phyloP scores from a whole-genome alignment of 2,797 vertebrate genomes.

The Sciurus carolinensis region DNA sequence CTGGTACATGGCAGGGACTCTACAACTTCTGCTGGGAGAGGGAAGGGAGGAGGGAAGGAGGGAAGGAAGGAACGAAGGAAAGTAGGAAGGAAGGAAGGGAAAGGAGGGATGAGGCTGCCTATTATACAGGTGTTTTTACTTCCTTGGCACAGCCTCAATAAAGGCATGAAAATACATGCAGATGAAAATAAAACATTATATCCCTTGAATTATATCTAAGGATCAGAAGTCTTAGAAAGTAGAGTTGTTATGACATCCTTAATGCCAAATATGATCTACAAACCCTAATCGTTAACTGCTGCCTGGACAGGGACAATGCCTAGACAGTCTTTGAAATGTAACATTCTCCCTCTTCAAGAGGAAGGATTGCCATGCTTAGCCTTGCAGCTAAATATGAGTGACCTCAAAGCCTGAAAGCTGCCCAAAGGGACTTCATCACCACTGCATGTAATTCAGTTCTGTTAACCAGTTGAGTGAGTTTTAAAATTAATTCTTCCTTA shows the following conservation, averaged over 20 bases:
- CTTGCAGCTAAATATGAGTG: not conserved
- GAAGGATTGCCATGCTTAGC: not conserved
- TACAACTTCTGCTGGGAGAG: not conserved
- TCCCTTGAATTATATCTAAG: constrained; percentile 26
- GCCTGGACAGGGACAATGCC: constrained; percentile 12
- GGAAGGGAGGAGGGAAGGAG: not conserved
- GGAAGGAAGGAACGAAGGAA: no score
- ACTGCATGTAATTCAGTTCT: no score
- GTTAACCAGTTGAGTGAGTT: no score
- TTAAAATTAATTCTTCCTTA: no score
- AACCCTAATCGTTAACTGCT: constrained; percentile 39
- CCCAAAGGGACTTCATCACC: not conserved
- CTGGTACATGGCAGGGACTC: not conserved
- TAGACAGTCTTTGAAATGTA: not conserved
- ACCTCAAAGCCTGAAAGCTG: not conserved
- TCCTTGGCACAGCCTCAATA: not conserved
- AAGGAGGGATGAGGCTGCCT: not conserved
- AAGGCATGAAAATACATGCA: not conserved
- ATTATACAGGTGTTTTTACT: not conserved
- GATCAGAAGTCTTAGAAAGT: constrained; percentile 39
- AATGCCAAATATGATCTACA: constrained; percentile 46
- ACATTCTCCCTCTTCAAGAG: not conserved
- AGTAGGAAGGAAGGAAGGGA: not conserved
- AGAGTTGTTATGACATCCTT: constrained; percentile 49
- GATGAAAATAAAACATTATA: constrained; percentile 48